Base-by-base conservation (phyloP, 2,888 invertebrate genomes). In the Acholoe squamosa region DNA sequence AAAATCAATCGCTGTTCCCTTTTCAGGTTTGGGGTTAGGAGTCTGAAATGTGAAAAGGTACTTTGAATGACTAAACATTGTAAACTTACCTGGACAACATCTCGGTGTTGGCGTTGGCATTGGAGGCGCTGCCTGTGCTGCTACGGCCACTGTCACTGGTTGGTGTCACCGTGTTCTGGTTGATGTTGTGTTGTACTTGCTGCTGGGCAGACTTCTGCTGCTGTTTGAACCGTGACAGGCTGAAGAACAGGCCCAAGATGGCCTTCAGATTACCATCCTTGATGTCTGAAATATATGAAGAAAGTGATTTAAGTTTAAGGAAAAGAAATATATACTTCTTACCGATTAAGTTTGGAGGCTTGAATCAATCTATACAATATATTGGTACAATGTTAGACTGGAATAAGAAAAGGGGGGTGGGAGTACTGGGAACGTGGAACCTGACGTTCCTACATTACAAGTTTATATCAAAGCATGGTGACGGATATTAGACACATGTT, bases 211-310 rank as follows among this genome's bases (percentile, higher is more conserved):
- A 34, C 96, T 98, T 99, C 91, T 98, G 97, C 92, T 96, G 96
- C 96, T 99, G 99, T 95, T 99, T 99, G 96, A 98, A 98, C 92
- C 99, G 97, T 89, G 99, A 99, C 90, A 99, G 97, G 92, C 98
- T 98, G 96, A 99, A 99, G 96, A 99, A 98, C 91, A 99, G 97
- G 61, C 98, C 98, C 91, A 99, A 97, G 89, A 99, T 98, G 76
- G 99, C 98, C 96, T 98, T 98, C 94, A 99, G 97, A 96, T 99
- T 98, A 67, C 99, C 99, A 95, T 99, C 98, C 94, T 98, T 97
- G 94, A 99, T 97, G 96, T 99, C 99, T 96, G 94, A 3, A 61
- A 61, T 19, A 54, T 54, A 19, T 19, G 54, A 54, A 54, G 19
- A 19, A 54, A n/a, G n/a, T n/a, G n/a, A n/a, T n/a, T n/a, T n/a